These are phyloP conservation scores for Bagarius yarrelli DNA, from an alignment of 2,113 vertebrate genomes.

Conservation along the genomic window DNA sequence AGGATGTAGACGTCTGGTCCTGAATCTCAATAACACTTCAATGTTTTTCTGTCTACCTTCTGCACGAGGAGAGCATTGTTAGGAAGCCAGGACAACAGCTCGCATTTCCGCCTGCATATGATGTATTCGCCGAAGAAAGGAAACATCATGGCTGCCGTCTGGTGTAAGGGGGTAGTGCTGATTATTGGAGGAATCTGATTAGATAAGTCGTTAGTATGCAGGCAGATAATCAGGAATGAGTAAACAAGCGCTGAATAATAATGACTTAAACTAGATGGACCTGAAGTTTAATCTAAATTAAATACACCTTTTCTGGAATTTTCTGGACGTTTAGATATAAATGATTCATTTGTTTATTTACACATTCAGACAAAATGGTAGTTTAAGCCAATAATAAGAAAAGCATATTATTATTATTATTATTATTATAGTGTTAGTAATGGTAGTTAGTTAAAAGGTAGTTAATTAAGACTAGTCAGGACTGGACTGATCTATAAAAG, in stretches of 20 bases:
- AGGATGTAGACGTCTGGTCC: background rate
- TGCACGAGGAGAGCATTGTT: background rate
- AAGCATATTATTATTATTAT: no score
- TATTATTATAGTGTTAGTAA: no score
- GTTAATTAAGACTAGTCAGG: no score
- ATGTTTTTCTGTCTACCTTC: background rate
- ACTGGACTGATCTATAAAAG: no score
- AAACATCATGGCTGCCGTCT: background rate
- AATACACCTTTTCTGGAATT: background rate
- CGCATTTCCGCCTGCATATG: background rate
- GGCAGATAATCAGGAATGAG: background rate
- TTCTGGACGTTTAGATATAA: background rate
- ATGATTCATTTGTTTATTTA: no score
- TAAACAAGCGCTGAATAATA: background rate
- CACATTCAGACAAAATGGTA: no score
- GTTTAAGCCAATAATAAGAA: no score
- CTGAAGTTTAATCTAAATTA: background rate
- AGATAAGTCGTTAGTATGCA: background rate
- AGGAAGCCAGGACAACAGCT: background rate
- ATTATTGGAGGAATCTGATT: background rate
- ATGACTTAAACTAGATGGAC: background rate
- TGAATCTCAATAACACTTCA: background rate
- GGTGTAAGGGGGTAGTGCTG: background rate
- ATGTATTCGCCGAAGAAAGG: background rate
- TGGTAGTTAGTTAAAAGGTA: no score